phyloP scores from a whole-genome alignment of 2,888 invertebrate genomes.

The Cheilosia urbana region DNA sequence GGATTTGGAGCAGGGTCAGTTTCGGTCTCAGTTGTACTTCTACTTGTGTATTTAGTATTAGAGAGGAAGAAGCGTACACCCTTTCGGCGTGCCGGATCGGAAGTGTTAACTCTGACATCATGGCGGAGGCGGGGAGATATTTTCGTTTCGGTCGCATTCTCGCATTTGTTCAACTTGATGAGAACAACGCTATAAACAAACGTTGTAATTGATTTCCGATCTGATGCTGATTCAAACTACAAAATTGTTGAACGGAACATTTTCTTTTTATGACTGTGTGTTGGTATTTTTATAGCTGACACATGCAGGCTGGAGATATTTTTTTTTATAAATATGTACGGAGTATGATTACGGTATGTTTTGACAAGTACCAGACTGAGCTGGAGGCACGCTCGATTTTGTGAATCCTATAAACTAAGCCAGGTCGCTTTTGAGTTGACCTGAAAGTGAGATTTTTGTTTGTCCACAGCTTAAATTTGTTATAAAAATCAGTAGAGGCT shows the following conservation, averaged over 20 bases:
- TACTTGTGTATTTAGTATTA: conserved; percentile 11
- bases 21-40: conserved; percentile 18
- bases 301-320: conserved; percentile 34
- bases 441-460: no score
- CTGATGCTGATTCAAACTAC: conserved; percentile 18
- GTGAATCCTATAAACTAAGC: conserved; percentile 2
- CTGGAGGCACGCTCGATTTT: conserved; percentile 28
- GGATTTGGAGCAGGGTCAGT: conserved; percentile 64
- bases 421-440: neutral
- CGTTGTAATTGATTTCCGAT: conserved; percentile 64
- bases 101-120: conserved; percentile 66
- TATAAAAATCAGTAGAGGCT: no score
- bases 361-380: neutral
- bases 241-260: conserved; percentile 13
- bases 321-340: conserved; percentile 8
- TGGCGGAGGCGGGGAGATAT: conserved; percentile 20
- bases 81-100: conserved; percentile 42
- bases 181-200: conserved; percentile 40
- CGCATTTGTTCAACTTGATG: conserved; percentile 35
- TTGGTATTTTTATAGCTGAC: conserved; percentile 63
- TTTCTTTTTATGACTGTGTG: conserved; percentile 33
- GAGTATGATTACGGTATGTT: conserved; percentile 4
- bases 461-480: no score
- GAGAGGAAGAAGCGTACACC: conserved; percentile 1
- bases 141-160: conserved; percentile 42